Evolutionary conservation across 2,888 invertebrate species (phyloP).

Genomic region (Homarus gammarus): DNA sequence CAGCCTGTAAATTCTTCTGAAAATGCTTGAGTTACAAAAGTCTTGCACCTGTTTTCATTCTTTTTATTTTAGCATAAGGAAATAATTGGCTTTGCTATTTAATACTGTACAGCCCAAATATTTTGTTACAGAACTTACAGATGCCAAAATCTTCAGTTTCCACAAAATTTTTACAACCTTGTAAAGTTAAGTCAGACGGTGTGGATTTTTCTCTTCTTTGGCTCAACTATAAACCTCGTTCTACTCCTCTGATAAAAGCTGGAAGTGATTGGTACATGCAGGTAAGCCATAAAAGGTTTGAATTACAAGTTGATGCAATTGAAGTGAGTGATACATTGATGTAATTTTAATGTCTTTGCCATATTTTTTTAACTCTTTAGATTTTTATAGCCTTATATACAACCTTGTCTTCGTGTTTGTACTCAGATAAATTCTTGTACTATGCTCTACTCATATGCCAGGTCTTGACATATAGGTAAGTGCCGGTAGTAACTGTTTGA

Average conservation of each 20-base stretch:
- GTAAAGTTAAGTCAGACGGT: neutral
- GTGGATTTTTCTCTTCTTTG: conserved; percentile 27
- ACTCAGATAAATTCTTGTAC: neutral
- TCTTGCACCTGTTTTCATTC: too few species aligned
- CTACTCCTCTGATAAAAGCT: conserved; percentile 20
- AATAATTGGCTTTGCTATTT: neutral
- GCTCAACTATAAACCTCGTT: conserved; percentile 49
- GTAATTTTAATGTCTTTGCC: neutral
- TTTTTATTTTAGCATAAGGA: neutral
- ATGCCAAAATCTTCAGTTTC: neutral
- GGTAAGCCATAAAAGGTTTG: conserved; percentile 15
- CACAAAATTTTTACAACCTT: neutral
- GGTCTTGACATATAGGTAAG: neutral
- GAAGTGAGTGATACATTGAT: neutral
- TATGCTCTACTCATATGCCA: neutral
- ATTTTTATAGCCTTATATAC: neutral
- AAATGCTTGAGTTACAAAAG: too few species aligned
- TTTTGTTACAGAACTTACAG: neutral
- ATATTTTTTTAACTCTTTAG: neutral
- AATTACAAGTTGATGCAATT: neutral
- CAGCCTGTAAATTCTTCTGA: neutral
- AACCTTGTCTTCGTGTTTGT: neutral
- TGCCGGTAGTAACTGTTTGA: neutral
- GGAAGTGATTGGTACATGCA: conserved; percentile 11
- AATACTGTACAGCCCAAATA: too few species aligned